Evolutionary conservation across 2,888 invertebrate species (phyloP), one percentile per base, ranked within the genome.

Genomic region (Homarus gammarus): DNA sequence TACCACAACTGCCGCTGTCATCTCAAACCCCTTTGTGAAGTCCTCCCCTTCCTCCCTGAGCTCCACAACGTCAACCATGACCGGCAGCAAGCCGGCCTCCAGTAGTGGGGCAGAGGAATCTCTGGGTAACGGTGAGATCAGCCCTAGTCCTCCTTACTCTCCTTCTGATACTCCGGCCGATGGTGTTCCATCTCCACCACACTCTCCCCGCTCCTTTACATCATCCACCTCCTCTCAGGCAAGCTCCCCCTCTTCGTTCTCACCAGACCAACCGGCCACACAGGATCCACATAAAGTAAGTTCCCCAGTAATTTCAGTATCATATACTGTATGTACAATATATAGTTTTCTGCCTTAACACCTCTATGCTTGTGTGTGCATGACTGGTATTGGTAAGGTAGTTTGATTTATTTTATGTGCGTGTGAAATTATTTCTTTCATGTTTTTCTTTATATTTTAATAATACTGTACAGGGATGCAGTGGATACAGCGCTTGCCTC

Each of bases 21-120:
- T 84, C 84, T 61, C 56, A 33, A 90, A 90, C 84, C 90, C 90
- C 36, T 90, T 90, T 72, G 38, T 77, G 70, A 38, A 75, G 38
- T 38, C 87, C 51, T 44, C 86, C 61, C 78, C 78, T 36, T 75
- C 77, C 49, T 83, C 88, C 83, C 68, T 68, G 73, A 56, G 75
- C 77, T 83, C 68, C 82, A 75, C 83, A 36, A 86, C 85, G 5
- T 86, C 85, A 44, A 86, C 85, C 12, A 40, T 86, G 15, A 78
- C 85, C 33, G 51, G 78, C 40, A 77, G 78, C 78, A 86, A 77
- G 33, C 72, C 77, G 27, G 85, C 78, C 68, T 86, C 85, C 70
- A 78, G 85, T 73, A 78, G 85, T 68, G 85, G 44, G 77, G 77
- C 64, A 22, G 85, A 86, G 27, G 78, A 86, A 40, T 44, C 22